Evolutionary conservation across 2,113 vertebrate genomes (phyloP).

Genomic region (Pitta sordida): DNA sequence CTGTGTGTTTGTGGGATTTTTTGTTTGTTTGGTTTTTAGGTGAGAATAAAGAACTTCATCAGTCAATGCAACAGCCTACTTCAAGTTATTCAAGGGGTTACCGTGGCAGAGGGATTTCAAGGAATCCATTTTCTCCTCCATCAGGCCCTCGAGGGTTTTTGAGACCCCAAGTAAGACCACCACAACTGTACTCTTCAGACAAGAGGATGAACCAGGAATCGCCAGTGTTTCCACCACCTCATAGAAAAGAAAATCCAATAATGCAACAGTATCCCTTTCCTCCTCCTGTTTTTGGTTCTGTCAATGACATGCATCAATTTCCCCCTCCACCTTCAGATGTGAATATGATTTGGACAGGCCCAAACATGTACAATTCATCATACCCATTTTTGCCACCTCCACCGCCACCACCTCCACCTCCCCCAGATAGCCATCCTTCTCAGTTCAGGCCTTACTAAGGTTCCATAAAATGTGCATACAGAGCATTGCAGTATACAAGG

Average conservation of each 20-base stretch:
- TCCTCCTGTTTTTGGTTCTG: conserved; percentile 20
- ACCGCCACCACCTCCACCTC: background rate
- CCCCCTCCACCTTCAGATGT: background rate
- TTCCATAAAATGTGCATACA: background rate
- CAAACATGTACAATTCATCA: background rate
- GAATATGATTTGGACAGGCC: conserved; percentile 59
- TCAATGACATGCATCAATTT: background rate
- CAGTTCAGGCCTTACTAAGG: conserved; percentile 44
- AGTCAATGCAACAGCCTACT: background rate
- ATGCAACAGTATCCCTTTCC: conserved; percentile 54
- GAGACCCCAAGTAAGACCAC: background rate
- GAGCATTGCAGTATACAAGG: background rate
- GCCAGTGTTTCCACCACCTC: conserved; percentile 13
- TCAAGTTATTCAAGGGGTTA: conserved; percentile 32
- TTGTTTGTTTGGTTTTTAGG: conserved; percentile 1
- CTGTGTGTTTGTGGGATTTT: rapidly evolving
- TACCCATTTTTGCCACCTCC: conserved; percentile 1
- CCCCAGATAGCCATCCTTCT: conserved; percentile 10
- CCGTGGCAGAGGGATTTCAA: conserved; percentile 41
- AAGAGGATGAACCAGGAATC: conserved; percentile 10
- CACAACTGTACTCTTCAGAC: conserved; percentile 25
- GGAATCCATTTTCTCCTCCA: background rate
- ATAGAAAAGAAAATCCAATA: background rate
- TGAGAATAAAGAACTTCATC: conserved; percentile 39
- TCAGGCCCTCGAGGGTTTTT: background rate